phyloP scores from a whole-genome alignment of 2,888 invertebrate genomes.

The Maniola hyperantus region DNA sequence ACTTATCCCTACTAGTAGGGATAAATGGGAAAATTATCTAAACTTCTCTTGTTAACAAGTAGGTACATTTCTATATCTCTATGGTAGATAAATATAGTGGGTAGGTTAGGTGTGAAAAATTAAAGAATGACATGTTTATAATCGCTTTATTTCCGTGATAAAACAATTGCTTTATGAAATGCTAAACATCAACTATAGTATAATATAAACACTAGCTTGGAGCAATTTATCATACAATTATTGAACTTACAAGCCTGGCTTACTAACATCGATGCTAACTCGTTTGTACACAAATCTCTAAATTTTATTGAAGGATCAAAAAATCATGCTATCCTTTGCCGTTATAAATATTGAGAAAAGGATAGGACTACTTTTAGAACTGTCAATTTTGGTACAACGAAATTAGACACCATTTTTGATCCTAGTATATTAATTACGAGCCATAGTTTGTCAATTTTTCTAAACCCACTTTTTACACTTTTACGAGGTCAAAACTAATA shows the following conservation, averaged over 20 bases:
- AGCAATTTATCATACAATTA: constrained; percentile 44
- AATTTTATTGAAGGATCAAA: not conserved
- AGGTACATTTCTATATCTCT: too few relatives aligned
- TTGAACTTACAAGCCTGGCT: constrained; percentile 49
- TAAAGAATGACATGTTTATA: constrained; percentile 31
- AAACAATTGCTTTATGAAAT: constrained; percentile 62
- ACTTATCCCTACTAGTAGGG: too few relatives aligned
- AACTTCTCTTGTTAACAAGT: too few relatives aligned
- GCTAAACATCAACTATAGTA: constrained; percentile 59
- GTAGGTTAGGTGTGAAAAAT: not conserved
- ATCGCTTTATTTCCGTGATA: constrained; percentile 53
- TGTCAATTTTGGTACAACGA: too few relatives aligned
- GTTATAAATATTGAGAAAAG: not conserved
- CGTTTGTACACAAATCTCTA: not conserved
- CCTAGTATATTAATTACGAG: too few relatives aligned
- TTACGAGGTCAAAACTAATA: too few relatives aligned
- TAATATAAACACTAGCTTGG: constrained; percentile 57
- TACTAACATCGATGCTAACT: constrained; percentile 31
- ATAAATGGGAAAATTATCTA: too few relatives aligned
- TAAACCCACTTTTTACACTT: too few relatives aligned
- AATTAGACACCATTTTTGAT: too few relatives aligned
- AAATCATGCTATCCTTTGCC: not conserved
- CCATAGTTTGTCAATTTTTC: too few relatives aligned
- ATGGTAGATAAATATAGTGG: too few relatives aligned
- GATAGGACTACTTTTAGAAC: not conserved